A percentile compares a stretch with the other conserved stretches of the same genome.
phyloP scores from a whole-genome alignment of 2,113 vertebrate species.

The Cephalopterus ornatus region DNA sequence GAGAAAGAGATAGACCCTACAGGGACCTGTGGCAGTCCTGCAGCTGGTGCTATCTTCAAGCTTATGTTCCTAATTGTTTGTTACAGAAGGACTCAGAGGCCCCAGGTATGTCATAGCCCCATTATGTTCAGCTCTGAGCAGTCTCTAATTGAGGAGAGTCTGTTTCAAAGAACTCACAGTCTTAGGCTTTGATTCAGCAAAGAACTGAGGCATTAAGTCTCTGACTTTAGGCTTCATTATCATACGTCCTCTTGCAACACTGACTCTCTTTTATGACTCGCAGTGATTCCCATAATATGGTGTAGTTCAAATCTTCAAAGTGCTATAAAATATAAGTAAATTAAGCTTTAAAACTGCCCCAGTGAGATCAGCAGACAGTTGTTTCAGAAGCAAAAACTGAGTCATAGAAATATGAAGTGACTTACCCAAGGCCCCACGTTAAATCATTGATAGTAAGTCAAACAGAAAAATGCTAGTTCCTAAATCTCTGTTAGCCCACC shows the following conservation, averaged over 20 bases:
- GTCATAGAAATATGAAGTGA: slow-evolving; percentile 29
- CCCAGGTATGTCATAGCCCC: neutral
- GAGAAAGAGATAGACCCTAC: neutral
- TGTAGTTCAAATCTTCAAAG: slow-evolving; percentile 64
- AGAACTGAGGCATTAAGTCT: slow-evolving; percentile 53
- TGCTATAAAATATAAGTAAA: slow-evolving; percentile 54
- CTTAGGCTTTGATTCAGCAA: slow-evolving; percentile 57
- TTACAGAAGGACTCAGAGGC: neutral
- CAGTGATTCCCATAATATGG: slow-evolving; percentile 33
- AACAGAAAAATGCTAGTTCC: neutral
- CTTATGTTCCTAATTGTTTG: neutral
- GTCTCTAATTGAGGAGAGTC: slow-evolving; percentile 54
- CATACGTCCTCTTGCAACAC: slow-evolving; percentile 62
- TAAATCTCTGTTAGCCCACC: neutral
- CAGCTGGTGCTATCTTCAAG: neutral
- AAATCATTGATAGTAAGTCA: slow-evolving; percentile 30
- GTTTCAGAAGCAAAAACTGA: slow-evolving; percentile 40
- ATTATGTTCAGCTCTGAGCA: slow-evolving; percentile 28
- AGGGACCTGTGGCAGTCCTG: neutral
- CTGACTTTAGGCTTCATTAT: slow-evolving; percentile 63
- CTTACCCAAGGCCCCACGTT: neutral
- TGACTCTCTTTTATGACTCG: slow-evolving; percentile 47
- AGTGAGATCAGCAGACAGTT: slow-evolving; percentile 50
- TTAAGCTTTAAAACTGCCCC: slow-evolving; percentile 38
- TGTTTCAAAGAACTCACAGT: slow-evolving; percentile 55